Base-by-base conservation (phyloP, 2,888 invertebrate genomes). In the Serripes groenlandicus region DNA sequence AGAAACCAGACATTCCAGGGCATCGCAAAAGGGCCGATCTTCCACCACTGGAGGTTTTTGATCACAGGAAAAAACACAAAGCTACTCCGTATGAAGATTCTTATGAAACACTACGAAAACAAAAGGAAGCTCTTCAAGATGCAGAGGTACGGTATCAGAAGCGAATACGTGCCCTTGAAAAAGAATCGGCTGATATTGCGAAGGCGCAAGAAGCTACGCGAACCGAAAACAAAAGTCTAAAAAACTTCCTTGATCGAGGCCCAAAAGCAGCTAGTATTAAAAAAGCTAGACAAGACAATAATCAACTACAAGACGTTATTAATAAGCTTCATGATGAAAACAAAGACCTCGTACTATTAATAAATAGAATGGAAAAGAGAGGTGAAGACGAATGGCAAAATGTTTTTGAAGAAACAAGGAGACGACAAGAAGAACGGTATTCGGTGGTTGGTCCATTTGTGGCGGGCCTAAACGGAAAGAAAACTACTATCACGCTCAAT, bases 381-480 rank as follows among this genome's bases (percentile, higher is more conserved):
- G 56, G 52, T 23, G 70, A 75, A 52, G 60, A 52, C 34, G 75
- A 72, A 18, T 75, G 52, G 32, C 71, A 78, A 23, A 23, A 71
- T n/a, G n/a, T 60, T 0, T 11, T 66, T 11, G 73, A 70, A 30
- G 77, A 75, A 42, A 75, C 58, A 28, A 78, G 66, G n/a, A 73
- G 76, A 26, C 75, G 73, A 4, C 68, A 74, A 28, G 83, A 76
- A 62, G 86, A 86, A n/a, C 64, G 76, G 5, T 75, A 81, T 49
- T 78, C 81, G 18, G 78, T 78, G 3, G 75, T 83, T 52, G 86
- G 86, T 15, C 86, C 86, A 21, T 86, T 86, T 75, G 66, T 68
- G 18, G 83, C 75, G 1, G 74, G 71, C n/a, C 77, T 75, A 68
- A 37, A 76, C 9, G 77, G 72, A 21, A 84, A 84, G 70, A 74